phyloP scores from a whole-genome alignment of 2,888 invertebrate genomes.

The Rosalia funebris region DNA sequence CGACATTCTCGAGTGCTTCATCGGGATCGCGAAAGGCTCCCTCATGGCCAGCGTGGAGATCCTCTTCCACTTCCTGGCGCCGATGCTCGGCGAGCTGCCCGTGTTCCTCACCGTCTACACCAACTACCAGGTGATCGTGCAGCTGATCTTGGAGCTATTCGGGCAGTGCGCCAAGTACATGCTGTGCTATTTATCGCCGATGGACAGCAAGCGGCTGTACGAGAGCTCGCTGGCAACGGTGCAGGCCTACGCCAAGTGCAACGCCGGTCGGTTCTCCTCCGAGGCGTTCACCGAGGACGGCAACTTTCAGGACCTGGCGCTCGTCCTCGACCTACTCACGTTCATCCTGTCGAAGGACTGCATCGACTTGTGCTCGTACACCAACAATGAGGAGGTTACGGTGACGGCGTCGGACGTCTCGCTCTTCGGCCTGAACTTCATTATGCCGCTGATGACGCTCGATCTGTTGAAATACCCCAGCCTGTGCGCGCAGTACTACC shows the following conservation, averaged over 20 bases:
- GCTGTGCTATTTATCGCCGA: slow-evolving; percentile 71
- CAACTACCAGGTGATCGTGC: slow-evolving; percentile 82
- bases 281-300: slow-evolving; percentile 79
- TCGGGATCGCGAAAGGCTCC: slow-evolving; percentile 75
- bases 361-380: slow-evolving; percentile 56
- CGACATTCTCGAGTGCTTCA: slow-evolving; percentile 79
- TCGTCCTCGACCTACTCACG: slow-evolving; percentile 80
- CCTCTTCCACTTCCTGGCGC: slow-evolving; percentile 70
- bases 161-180: slow-evolving; percentile 77
- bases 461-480: slow-evolving; percentile 77
- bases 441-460: slow-evolving; percentile 78
- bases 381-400: slow-evolving; percentile 53
- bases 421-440: slow-evolving; percentile 74
- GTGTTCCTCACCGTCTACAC: slow-evolving; percentile 75
- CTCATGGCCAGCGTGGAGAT: slow-evolving; percentile 57
- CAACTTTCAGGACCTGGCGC: slow-evolving; percentile 77
- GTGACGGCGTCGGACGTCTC: slow-evolving; percentile 71
- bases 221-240: slow-evolving; percentile 76
- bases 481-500: slow-evolving; percentile 71
- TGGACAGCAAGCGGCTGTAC: slow-evolving; percentile 72
- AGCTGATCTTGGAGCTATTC: slow-evolving; percentile 78
- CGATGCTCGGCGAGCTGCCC: slow-evolving; percentile 74
- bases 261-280: slow-evolving; percentile 70
- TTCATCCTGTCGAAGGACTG: slow-evolving; percentile 63
- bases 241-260: slow-evolving; percentile 75